phyloP scores from a whole-genome alignment of 2,797 vertebrate species.

The Hirundo rustica region DNA sequence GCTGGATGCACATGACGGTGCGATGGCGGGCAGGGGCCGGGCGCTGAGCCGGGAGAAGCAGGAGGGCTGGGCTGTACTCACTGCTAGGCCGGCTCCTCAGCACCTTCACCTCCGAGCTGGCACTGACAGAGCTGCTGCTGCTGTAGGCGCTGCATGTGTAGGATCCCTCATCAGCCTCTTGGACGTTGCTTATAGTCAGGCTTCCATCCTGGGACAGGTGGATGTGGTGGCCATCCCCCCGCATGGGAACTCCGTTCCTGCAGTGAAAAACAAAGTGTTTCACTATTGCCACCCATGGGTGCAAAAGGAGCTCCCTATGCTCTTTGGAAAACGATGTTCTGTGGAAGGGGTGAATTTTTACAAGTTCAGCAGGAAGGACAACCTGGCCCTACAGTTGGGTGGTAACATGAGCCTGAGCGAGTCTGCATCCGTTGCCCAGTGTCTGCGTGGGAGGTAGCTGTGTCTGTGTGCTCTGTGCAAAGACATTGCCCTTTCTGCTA shows the following conservation, averaged over 20 bases:
- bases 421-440: not conserved
- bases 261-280: not conserved
- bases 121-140: conserved; percentile 88
- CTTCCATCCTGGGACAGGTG: conserved; percentile 84
- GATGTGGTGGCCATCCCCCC: conserved; percentile 80
- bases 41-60: fast-evolving
- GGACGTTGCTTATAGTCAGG: conserved; percentile 83
- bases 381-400: not conserved
- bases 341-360: not conserved
- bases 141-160: conserved; percentile 95
- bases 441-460: not conserved
- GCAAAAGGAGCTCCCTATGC: not conserved
- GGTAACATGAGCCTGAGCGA: not conserved
- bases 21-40: fast-evolving
- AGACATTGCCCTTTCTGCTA: not conserved
- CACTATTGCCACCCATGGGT: not conserved
- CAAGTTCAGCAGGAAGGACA: not conserved
- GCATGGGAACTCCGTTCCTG: conserved; percentile 90
- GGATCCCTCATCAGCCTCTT: conserved; percentile 84
- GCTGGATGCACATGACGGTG: fast-evolving
- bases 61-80: conserved; percentile 44
- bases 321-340: not conserved
- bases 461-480: not conserved
- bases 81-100: conserved; percentile 73
- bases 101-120: conserved; percentile 87